Evolutionary conservation across 1,140 invertebrate genomes (phyloP), one percentile per base, ranked within the genome.

Genomic region (Diorhabda elongata): DNA sequence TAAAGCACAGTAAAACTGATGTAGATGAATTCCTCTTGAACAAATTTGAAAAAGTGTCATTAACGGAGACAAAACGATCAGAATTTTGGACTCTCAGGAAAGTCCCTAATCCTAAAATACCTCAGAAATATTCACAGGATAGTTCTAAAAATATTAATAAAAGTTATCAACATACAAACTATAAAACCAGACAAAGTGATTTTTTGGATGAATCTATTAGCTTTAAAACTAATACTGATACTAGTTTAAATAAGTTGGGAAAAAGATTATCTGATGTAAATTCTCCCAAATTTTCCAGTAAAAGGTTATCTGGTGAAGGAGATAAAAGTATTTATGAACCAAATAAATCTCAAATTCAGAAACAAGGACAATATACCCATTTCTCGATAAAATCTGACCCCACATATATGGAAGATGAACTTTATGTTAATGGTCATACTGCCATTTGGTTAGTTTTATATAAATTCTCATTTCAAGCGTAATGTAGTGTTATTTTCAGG

Each of bases 391-490:
- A 73, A 72, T 66, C 73, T 42, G 65, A 67, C 58, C 66, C 64
- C 59, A 73, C 62, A 6, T 70, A 59, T 66, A 76, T 81, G 74
- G 95, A 96, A 83, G 94, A 97, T 82, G 95, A 98, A 81, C 82
- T 98, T 9, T 98, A 95, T 84, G 88, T 94, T 7, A 91, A 88
- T 72, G 93, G 90, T 4, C 88, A 91, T 77, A 91, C 92, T 41
- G 93, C 92, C 26, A 87, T 97, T 42, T 95, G 93, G 88, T 52
- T 8, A 52, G 47, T 52, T 52, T 3, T 8, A 52, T 52, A n/a
- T 52, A n/a, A 8, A 52, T 6, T 52, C 1, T 26, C 26, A 26
- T 26, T 26, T 26, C 26, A 26, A 26, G 26, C 26, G 0, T 26
- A 1, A 26, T 26, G 26, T 26, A 26, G 0, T 26, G 26, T 26